Conservation (phyloP, 1,140 invertebrate genomes). For the Meloidogyne exigua region DNA sequence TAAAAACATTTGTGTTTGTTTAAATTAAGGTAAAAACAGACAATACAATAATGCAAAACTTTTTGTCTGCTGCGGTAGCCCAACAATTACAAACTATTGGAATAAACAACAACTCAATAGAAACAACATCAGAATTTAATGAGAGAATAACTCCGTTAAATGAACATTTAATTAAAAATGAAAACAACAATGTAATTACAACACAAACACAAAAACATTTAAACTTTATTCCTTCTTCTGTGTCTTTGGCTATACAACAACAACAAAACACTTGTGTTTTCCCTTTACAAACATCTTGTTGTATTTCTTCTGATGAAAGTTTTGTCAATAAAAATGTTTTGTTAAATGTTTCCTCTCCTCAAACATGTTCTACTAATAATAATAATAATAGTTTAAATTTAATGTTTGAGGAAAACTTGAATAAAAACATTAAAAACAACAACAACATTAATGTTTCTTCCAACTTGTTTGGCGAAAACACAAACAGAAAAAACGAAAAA, state of each 20-base stretch:
- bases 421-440: slow-evolving; percentile 17
- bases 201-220: neutral
- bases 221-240: slow-evolving; percentile 16
- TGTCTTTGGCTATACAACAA: slow-evolving; percentile 23
- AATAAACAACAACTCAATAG: neutral
- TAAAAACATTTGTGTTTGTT: too few species aligned
- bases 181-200: neutral
- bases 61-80: slow-evolving; percentile 4
- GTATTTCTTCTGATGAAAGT: neutral
- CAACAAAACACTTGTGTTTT: too few species aligned
- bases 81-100: slow-evolving; percentile 16
- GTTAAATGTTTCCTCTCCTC: neutral
- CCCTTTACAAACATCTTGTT: neutral
- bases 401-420: neutral
- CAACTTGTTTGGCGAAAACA: neutral
- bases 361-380: too few species aligned
- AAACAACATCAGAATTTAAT: too few species aligned
- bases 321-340: neutral
- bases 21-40: neutral
- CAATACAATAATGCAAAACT: slow-evolving; percentile 24
- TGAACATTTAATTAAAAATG: neutral
- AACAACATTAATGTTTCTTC: slow-evolving; percentile 3
- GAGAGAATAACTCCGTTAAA: neutral
- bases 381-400: neutral
- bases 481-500: neutral